These are phyloP conservation scores for Tyto alba DNA, from an alignment of 2,113 vertebrate genomes.

Conservation along the genomic window DNA sequence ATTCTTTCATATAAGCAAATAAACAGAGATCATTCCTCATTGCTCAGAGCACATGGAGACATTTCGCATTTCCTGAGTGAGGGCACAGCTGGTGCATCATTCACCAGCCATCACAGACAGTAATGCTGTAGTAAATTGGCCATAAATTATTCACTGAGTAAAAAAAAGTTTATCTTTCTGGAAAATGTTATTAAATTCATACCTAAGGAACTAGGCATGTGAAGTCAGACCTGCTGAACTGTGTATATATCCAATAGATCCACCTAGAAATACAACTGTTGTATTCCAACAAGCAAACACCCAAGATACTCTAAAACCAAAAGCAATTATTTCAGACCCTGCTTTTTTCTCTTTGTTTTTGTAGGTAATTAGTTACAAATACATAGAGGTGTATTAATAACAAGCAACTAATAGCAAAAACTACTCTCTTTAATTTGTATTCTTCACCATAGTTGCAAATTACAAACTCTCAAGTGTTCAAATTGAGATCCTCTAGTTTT, in stretches of 20 bases:
- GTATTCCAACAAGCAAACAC: background rate
- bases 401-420: background rate
- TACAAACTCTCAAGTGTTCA: background rate
- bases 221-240: background rate
- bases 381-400: background rate
- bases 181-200: background rate
- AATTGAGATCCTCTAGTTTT: background rate
- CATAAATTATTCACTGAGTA: background rate
- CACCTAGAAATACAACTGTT: background rate
- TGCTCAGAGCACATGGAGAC: background rate
- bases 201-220: background rate
- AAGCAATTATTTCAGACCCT: background rate
- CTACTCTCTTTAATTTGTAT: background rate
- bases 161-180: background rate
- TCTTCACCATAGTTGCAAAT: background rate
- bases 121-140: background rate
- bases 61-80: background rate
- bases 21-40: background rate
- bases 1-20: background rate
- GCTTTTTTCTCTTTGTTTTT: background rate
- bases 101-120: background rate
- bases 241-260: background rate
- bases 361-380: background rate
- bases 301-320: background rate
- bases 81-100: background rate